A percentile compares a stretch with the other conserved stretches of the same genome.
These are phyloP conservation scores for Anguilla obscura DNA, from an alignment of 2,797 vertebrate genomes.

Conservation along the genomic window DNA sequence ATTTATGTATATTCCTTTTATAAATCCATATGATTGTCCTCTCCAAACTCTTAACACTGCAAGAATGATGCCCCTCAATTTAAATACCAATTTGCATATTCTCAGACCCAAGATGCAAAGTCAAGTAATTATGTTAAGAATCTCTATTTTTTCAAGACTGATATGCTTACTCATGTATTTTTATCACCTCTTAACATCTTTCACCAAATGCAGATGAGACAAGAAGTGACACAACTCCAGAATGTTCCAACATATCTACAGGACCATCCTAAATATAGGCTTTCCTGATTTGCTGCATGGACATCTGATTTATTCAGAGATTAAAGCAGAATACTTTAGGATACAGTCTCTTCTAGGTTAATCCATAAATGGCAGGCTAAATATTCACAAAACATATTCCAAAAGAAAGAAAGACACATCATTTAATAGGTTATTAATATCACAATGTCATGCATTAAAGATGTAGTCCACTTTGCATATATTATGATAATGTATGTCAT, in stretches of 20 bases:
- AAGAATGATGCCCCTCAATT: background rate
- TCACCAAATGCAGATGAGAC: slow-evolving; percentile 11
- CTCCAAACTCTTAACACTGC: background rate
- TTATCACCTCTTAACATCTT: slow-evolving; percentile 4
- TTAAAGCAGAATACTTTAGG: slow-evolving; percentile 18
- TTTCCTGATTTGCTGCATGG: background rate
- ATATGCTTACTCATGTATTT: slow-evolving; percentile 9
- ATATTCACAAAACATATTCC: slow-evolving; percentile 38
- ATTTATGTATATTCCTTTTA: background rate
- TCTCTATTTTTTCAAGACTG: background rate
- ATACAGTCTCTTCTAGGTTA: slow-evolving; percentile 22
- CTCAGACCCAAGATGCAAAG: slow-evolving; percentile 1
- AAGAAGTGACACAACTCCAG: background rate
- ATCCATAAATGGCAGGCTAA: slow-evolving; percentile 33
- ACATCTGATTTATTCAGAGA: slow-evolving; percentile 16
- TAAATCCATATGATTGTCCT: background rate
- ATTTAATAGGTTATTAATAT: slow-evolving; percentile 65
- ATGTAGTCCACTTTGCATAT: slow-evolving; percentile 66
- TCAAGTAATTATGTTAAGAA: slow-evolving; percentile 20
- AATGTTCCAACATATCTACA: background rate
- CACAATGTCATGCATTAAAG: slow-evolving; percentile 73
- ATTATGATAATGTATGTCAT: slow-evolving; percentile 69
- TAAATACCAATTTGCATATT: slow-evolving; percentile 18
- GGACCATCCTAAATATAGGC: background rate
- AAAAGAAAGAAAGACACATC: slow-evolving; percentile 26